A percentile compares a stretch with the other conserved stretches of the same genome.
Conservation (phyloP, 2,888 invertebrate species). For the Monoplex corrugatus region DNA sequence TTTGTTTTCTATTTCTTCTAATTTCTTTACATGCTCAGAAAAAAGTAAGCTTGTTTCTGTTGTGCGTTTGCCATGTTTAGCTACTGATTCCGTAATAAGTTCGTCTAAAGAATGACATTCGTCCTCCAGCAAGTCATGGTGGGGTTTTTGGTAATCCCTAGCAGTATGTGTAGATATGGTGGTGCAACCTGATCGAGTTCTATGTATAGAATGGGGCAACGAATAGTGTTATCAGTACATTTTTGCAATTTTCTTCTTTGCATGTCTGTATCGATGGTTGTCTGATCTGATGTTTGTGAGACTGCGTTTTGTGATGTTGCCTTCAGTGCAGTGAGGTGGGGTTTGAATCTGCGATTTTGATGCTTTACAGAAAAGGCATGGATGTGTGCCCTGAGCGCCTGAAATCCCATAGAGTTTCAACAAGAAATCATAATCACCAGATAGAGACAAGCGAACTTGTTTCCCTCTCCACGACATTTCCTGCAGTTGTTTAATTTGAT, state of each 20-base stretch:
- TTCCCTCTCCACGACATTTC: too few relatives aligned
- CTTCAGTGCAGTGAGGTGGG: too few relatives aligned
- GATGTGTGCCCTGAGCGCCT: not conserved
- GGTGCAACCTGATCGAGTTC: not conserved
- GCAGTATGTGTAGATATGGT: not conserved
- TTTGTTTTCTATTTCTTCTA: too few relatives aligned
- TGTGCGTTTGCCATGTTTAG: not conserved
- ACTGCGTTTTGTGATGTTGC: not conserved
- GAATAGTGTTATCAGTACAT: not conserved
- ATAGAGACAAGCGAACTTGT: too few relatives aligned
- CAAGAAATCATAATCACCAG: too few relatives aligned
- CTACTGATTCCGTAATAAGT: not conserved
- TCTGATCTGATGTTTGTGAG: not conserved
- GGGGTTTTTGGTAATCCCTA: not conserved
- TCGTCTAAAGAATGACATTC: not conserved
- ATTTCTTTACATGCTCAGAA: too few relatives aligned
- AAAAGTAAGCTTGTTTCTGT: not conserved
- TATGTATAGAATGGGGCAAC: not conserved
- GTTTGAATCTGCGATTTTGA: too few relatives aligned
- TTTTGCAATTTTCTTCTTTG: not conserved
- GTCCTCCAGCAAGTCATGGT: not conserved
- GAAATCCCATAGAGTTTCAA: too few relatives aligned
- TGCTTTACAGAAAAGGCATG: not conserved
- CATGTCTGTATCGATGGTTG: not conserved
- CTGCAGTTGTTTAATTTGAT: too few relatives aligned